Evolutionary conservation across 1,140 invertebrate species (phyloP), one percentile per base, ranked within the genome.

Genomic region (Eueides isabella): DNA sequence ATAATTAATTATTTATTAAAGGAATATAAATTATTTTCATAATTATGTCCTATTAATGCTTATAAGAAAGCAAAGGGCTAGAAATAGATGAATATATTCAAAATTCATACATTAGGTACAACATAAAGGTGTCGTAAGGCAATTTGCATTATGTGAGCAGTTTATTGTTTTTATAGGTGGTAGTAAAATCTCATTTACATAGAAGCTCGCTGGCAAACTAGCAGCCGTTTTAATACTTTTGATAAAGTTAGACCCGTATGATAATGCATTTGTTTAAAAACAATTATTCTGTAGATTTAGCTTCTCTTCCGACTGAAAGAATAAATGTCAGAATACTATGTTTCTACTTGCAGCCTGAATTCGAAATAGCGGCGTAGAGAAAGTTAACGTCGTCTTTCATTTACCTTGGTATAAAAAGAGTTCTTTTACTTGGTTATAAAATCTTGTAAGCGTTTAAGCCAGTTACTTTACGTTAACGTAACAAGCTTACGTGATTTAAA

Each of bases 401-500:
- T 9, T 11, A 33, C 0, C 7, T n/a, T n/a, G n/a, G n/a, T n/a
- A n/a, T n/a, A n/a, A n/a, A n/a, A n/a, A n/a, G 23, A 55, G 19
- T 55, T 55, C 23, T 55, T 26, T 26, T 11, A 26, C 48, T n/a
- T 38, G 48, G 48, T 26, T 23, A 55, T 55, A 55, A 26, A 55
- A 55, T 19, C 48, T 55, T 55, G 23, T 55, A 55, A 55, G 48
- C 48, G 6, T 55, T 55, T 55, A 26, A 55, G 48, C 23, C 48
- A 55, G 48, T 55, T 55, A 55, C 48, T 55, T 55, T 23, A 55
- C 48, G 48, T 26, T 9, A n/a, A 55, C 48, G 48, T 55, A 55
- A 55, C 48, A 55, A 11, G 48, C 23, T 55, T 55, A 55, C 26
- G 48, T 7, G 23, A 26, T 55, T 55, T 55, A 55, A 55, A 55